Base-by-base conservation (phyloP, 2,113 vertebrate genomes). In the Salvelinus sp. region DNA sequence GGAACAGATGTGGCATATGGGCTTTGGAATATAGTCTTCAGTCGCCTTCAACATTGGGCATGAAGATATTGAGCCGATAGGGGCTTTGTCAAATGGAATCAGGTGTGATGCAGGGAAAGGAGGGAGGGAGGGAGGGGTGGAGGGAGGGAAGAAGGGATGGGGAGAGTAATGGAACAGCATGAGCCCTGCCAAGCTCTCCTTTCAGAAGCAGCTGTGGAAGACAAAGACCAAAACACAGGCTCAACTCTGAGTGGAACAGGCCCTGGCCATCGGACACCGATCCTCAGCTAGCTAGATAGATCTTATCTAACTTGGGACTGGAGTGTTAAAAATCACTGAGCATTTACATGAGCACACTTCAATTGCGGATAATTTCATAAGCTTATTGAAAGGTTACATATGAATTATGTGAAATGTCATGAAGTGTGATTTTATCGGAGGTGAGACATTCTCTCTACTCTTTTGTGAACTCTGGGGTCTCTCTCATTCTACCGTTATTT, bases 61-160 rank as follows among this genome's bases (percentile, higher is more conserved):
- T 87, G 86, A 91, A 91, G 88, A 92, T 91, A 90, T 89, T 84
- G 88, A 91, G 88, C 90, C 91, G 86, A 92, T 90, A 87, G 89
- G 82, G 88, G 91, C 87, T 89, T 93, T 92, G 90, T 92, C 90
- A 90, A 88, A 93, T 86, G 91, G 89, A 92, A 92, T 92, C 90
- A 92, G 89, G 90, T 92, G 90, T 90, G 90, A 93, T 91, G 83
- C 86, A 88, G 81, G 76, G 69, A 62, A 62, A 22, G 6, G 58
- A 62, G n/a, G 58, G 58, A 23, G 18, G 18, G 58, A 57, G 67
- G 27, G 75, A 87, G 84, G 83, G 86, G 84, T 80, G 82, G 78
- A 81, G 77, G 58, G 66, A 27, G 38, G 38, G 38, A 44, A 2
- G 38, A 44, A 44, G 66, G 78, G 14, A 72, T 75, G 48, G 72